Evolutionary conservation across 1,140 invertebrate species (phyloP), one percentile per base, ranked within the genome.

Genomic region (Ridgeia piscesae): DNA sequence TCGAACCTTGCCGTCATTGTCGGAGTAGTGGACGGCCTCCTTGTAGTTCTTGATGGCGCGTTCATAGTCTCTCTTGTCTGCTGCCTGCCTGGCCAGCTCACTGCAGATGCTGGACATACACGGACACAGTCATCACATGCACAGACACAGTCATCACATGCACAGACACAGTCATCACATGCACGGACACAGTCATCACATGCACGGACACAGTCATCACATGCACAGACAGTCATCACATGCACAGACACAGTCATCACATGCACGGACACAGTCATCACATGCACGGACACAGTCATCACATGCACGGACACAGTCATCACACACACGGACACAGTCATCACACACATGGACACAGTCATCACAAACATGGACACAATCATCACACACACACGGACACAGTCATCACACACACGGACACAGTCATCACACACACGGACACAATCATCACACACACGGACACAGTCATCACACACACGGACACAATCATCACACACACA

Each of bases 11-110:
- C 97, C 96, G 95, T 99, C 98, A 93, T 97, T 97, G 6, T 98
- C 97, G 91, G 97, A 97, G 94, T 98, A 97, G 93, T 97, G 97
- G 35, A 99, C 96, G 6, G 98, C 98, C 95, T 99, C 98, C 94
- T 98, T 96, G 94, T 98, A 98, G 94, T 97, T 97, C 90, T 96
- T 96, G 91, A 98, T 97, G 9, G 98, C 98, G 94, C 97, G 96
- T 89, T 98, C 97, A 94, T 96, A 97, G 94, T 98, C 97, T 93
- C 97, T 96, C 92, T 97, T 95, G 35, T 95, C 96, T 11, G 96
- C 96, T 6, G 97, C 96, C 93, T 97, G 97, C 91, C 97, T 97
- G 1, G 97, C 97, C 95, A 98, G 96, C 93, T 97, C 97, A 92
- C 97, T 95, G 94, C 97, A 98, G 93, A 98, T 97, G 93, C 97